These are phyloP conservation scores for Danio jaintianensis DNA, from an alignment of 2,797 vertebrate species.

Conservation along the genomic window DNA sequence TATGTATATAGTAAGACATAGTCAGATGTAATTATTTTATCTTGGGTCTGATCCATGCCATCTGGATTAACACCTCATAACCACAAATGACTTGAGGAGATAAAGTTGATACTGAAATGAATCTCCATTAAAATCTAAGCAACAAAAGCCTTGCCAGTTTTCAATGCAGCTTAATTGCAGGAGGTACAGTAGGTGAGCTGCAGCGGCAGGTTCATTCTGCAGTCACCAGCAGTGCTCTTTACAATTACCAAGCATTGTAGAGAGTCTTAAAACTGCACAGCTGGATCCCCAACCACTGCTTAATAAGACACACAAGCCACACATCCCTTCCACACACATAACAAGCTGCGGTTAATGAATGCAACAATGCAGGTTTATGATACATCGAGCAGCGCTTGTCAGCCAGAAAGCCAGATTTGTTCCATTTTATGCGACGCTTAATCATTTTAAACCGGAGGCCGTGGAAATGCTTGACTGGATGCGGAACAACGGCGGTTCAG, in stretches of 20 bases:
- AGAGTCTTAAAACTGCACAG: constrained; percentile 6
- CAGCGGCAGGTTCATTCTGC: constrained; percentile 5
- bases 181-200: constrained; percentile 12
- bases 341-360: constrained; percentile 44
- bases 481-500: neutral
- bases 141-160: neutral
- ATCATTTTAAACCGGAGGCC: constrained; percentile 40
- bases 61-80: no score
- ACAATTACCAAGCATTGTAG: constrained; percentile 26
- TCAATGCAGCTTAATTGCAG: neutral
- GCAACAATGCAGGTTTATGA: constrained; percentile 43
- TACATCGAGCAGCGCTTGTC: constrained; percentile 10
- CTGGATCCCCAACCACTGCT: constrained; percentile 17
- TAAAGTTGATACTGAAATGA: neutral
- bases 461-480: constrained; percentile 13
- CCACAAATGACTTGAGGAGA: neutral
- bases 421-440: constrained; percentile 35
- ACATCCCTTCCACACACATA: constrained; percentile 14
- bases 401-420: constrained; percentile 34
- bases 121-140: neutral
- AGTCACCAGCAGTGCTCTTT: neutral
- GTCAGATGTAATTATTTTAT: no score
- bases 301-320: constrained; percentile 33
- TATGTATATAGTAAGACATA: no score
- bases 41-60: no score